Percentiles rank a stretch among this genome's conserved stretches.
Evolutionary conservation across 2,113 vertebrate genomes (phyloP).

Genomic region (Pelecanoides urinatrix): DNA sequence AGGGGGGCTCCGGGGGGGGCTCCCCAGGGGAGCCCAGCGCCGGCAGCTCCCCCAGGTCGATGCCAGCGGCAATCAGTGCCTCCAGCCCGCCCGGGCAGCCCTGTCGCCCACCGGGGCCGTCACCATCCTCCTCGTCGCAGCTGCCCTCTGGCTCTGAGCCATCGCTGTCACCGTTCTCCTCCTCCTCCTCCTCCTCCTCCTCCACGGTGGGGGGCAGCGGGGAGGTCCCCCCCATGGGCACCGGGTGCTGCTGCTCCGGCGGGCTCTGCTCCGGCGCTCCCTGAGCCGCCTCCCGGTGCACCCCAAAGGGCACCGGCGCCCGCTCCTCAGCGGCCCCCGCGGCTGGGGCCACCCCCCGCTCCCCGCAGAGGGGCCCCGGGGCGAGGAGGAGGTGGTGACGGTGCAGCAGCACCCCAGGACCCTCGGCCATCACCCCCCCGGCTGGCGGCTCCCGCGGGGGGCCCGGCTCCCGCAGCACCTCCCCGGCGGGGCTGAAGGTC

Average conservation of each 20-base stretch:
- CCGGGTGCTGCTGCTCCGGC: constrained; percentile 33
- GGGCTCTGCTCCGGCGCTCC: background rate
- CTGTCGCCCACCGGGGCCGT: background rate
- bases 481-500: constrained; percentile 60
- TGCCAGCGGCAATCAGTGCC: constrained; percentile 87
- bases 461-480: background rate
- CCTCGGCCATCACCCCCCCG: background rate
- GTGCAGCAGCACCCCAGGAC: background rate
- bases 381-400: constrained; percentile 25
- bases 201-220: constrained; percentile 57
- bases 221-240: constrained; percentile 45
- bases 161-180: constrained; percentile 43
- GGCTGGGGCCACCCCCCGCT: background rate
- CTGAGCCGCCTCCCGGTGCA: background rate
- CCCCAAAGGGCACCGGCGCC: background rate
- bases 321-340: background rate
- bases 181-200: background rate
- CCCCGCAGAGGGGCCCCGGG: constrained; percentile 23
- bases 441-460: background rate
- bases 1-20: background rate
- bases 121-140: background rate
- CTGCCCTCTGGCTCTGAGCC: constrained; percentile 44
- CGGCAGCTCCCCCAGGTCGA: constrained; percentile 80
- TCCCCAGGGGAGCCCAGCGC: constrained; percentile 12
- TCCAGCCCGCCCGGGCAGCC: constrained; percentile 79